These are phyloP conservation scores for Diorhabda carinulata DNA, from an alignment of 1,140 invertebrate genomes.

Conservation along the genomic window DNA sequence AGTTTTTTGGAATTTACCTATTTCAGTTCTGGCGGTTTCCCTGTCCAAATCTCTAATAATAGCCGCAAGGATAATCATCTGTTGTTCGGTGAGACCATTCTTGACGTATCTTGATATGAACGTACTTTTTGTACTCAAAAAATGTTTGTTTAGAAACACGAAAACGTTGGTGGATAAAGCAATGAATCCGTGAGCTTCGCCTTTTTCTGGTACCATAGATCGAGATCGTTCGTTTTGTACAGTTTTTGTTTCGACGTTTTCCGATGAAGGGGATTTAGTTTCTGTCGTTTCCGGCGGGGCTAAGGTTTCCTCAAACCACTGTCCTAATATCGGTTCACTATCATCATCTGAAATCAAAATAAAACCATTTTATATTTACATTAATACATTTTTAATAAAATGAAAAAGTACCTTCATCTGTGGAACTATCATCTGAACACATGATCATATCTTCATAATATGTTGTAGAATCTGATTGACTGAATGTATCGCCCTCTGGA, in stretches of 20 bases:
- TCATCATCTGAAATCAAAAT: conserved; percentile 57
- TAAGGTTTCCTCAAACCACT: conserved; percentile 90
- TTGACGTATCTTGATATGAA: conserved; percentile 57
- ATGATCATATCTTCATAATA: conserved; percentile 90
- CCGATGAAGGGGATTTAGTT: conserved; percentile 51
- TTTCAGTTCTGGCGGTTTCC: conserved; percentile 76
- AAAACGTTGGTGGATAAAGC: conserved; percentile 76
- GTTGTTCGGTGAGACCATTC: conserved; percentile 64
- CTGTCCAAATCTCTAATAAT: conserved; percentile 82
- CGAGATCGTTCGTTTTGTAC: conserved; percentile 34
- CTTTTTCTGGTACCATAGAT: conserved; percentile 78
- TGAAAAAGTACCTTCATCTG: conserved; percentile 60
- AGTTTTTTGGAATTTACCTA: conserved; percentile 51
- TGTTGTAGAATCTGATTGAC: conserved; percentile 85
- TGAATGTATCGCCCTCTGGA: conserved; percentile 71
- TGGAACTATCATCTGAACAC: conserved; percentile 83
- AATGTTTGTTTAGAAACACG: conserved; percentile 56
- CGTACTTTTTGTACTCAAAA: conserved; percentile 59
- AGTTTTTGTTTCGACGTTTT: conserved; percentile 48
- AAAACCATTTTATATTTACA: neutral
- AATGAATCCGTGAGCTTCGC: conserved; percentile 80
- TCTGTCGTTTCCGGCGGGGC: conserved; percentile 71
- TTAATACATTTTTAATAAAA: neutral
- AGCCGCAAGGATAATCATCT: conserved; percentile 76
- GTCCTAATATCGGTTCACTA: conserved; percentile 85